Evolutionary conservation across 2,888 invertebrate species (phyloP).

Genomic region (Mimas tiliae): DNA sequence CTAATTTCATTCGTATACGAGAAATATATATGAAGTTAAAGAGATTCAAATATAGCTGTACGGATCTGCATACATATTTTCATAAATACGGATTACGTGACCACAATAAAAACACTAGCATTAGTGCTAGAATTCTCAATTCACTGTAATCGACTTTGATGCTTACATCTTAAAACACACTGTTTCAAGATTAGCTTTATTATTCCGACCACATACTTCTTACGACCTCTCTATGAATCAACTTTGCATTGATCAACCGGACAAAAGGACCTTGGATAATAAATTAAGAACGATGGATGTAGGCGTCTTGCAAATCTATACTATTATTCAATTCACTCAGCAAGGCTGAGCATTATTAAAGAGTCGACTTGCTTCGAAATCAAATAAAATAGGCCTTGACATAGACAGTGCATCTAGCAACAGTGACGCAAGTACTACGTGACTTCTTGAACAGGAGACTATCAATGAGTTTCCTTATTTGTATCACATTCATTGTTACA

Average conservation of each 20-base stretch:
- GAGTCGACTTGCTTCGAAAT: not conserved
- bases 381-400: slow-evolving; percentile 43
- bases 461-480: slow-evolving; percentile 37
- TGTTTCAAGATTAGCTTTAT: slow-evolving; percentile 1
- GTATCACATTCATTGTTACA: slow-evolving; percentile 25
- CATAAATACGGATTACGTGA: too few species aligned
- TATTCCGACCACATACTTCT: slow-evolving; percentile 7
- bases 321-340: slow-evolving; percentile 40
- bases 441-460: slow-evolving; percentile 36
- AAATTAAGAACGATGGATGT: slow-evolving; percentile 46
- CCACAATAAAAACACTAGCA: too few species aligned
- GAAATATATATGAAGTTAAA: too few species aligned
- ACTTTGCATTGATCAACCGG: slow-evolving; percentile 16
- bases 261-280: slow-evolving; percentile 37
- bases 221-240: not conserved
- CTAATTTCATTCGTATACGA: too few species aligned
- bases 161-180: not conserved
- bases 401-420: slow-evolving; percentile 36
- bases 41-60: too few species aligned
- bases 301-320: slow-evolving; percentile 41
- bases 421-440: slow-evolving; percentile 37
- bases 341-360: slow-evolving; percentile 24
- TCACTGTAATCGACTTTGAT: not conserved
- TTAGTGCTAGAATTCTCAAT: not conserved
- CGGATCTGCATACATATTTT: too few species aligned